Percentiles rank a stretch among this genome's conserved stretches.
Evolutionary conservation across 2,888 invertebrate species (phyloP).

Genomic region (Archips xylosteana): DNA sequence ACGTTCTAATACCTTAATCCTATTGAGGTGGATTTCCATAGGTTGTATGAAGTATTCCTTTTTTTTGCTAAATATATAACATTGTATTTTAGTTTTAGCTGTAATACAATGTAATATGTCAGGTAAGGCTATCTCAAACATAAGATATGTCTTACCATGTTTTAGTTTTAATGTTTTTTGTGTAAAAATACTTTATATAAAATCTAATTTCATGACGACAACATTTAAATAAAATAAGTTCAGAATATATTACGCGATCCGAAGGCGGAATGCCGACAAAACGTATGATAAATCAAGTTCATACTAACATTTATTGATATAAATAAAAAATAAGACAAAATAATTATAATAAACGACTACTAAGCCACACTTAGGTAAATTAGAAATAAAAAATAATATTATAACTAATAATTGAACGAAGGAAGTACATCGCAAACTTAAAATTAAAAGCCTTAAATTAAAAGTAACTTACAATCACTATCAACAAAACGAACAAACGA

Average conservation of each 20-base stretch:
- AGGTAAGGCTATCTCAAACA: slow-evolving; percentile 12
- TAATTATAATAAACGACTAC: slow-evolving; percentile 50
- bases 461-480: neutral
- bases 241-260: slow-evolving; percentile 32
- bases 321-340: slow-evolving; percentile 29
- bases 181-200: slow-evolving; percentile 27
- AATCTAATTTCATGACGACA: slow-evolving; percentile 24
- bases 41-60: slow-evolving; percentile 78
- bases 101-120: slow-evolving; percentile 33
- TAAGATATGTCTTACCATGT: slow-evolving; percentile 14
- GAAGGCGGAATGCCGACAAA: slow-evolving; percentile 71
- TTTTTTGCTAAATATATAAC: slow-evolving; percentile 46
- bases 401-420: slow-evolving; percentile 79
- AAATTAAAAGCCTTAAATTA: slow-evolving; percentile 32
- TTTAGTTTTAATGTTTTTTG: slow-evolving; percentile 34
- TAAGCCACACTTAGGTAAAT: slow-evolving; percentile 50
- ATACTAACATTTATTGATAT: slow-evolving; percentile 28
- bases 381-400: slow-evolving; percentile 47
- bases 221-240: slow-evolving; percentile 19
- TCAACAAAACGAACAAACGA: neutral
- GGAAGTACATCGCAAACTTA: slow-evolving; percentile 63
- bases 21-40: slow-evolving; percentile 74
- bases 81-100: slow-evolving; percentile 43
- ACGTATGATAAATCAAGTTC: slow-evolving; percentile 42
- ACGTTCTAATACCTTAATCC: slow-evolving; percentile 45